Evolutionary conservation across 1,140 invertebrate genomes (phyloP), one percentile per base, ranked within the genome.

Genomic region (Nephila pilipes): DNA sequence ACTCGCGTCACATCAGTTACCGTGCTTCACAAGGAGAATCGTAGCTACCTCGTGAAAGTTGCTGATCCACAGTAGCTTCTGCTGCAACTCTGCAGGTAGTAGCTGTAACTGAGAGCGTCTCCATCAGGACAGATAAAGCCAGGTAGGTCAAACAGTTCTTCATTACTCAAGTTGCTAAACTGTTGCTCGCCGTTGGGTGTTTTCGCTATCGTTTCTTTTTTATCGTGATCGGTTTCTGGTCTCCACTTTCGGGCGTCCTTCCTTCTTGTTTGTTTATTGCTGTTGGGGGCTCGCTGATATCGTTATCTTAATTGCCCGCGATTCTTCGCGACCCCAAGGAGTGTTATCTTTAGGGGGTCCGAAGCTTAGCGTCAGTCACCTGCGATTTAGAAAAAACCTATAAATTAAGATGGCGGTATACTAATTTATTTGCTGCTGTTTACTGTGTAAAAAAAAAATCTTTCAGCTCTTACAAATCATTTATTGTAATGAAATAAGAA

Each of bases 101-200:
- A 32, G 65, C 29, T 75, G 5, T 18, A 18, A 22, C 22, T 20
- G 57, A 58, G 65, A 25, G 20, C 55, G 54, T 46, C 87, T 90
- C 69, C n/a, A 87, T 10, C 58, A 46, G 29, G 20, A 18, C 46
- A 58, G 57, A 32, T 32, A 90, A 55, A 80, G 18, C 58, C 14
- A 91, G 89, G 89, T 91, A 91, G 89, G 89, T 83, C 89, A 91
- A 54, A 60, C 38, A 54, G 29, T 88, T 79, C 29, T 63, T 91
- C 89, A 91, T 90, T 57, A 57, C 69, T 80, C 54, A 90, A 32
- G 25, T 83, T 54, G 80, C 79, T 91, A 91, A 91, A 91, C 89
- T 91, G 89, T 91, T 91, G 89, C 89, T 63, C 29, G 89, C 89
- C 89, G 75, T 12, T 16, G 89, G 89, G 75, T 90, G 69, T 90